Evolutionary conservation across 1,140 invertebrate species (phyloP), one percentile per base, ranked within the genome.

Genomic region (Drosophila mayri): DNA sequence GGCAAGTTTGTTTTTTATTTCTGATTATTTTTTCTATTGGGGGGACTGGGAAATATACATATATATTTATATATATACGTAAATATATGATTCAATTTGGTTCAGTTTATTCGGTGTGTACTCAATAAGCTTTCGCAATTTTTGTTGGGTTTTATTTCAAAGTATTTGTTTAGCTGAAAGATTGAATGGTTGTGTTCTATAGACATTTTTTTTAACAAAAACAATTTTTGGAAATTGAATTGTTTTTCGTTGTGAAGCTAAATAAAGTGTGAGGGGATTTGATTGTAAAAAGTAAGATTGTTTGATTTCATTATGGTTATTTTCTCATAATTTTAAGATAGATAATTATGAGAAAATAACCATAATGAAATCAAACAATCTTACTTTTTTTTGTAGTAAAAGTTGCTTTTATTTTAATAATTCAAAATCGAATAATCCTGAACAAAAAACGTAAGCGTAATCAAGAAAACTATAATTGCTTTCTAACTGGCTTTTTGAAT

Each of bases 51-150:
- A 20, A 22, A 54, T 54, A 54, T 20, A 14, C 16, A 8, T 22
- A 20, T 6, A 18, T 18, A 3, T 6, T 11, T 18, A 3, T 43
- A 20, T 11, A 2, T 41, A 7, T 20, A 20, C 11, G 11, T 32
- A 9, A 20, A 22, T 52, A 35, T 62, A 61, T 65, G 63, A 65
- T 61, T 65, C 38, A 61, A 41, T 65, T 65, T n/a, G 32, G 16
- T 44, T 65, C 20, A 11, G 20, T 44, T 65, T 65, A 20, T 61
- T 61, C n/a, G 49, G n/a, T 22, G 38, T 41, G n/a, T 37, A 66
- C 55, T 41, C 28, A 41, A 30, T 43, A 61, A 64, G 38, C 55
- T 61, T 61, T 43, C 8, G 55, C 62, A 41, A 41, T 61, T 41
- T 64, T 64, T 16, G 4, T 35, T 0, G 18, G 28, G 40, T 60